Base-by-base conservation (phyloP, 2,797 vertebrate species). In the Protonibea diacanthus region DNA sequence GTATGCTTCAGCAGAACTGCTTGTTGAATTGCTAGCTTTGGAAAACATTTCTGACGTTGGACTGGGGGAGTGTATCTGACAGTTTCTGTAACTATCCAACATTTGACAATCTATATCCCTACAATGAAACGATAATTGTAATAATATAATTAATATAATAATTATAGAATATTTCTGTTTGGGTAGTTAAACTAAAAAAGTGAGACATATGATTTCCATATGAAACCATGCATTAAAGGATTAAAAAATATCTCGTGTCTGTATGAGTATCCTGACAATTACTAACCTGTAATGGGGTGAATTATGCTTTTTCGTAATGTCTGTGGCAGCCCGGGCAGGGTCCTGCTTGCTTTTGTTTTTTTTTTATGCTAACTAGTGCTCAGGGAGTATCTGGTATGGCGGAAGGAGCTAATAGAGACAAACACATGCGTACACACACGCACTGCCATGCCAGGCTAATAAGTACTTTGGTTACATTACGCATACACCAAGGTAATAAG, bases 401-500 rank as follows among this genome's bases (percentile, higher is more conserved):
- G 53, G 29, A 72, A 71, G 79, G 76, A 53, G 47, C 72, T 80
- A 75, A 86, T 62, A 72, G 25, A 52, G 44, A 83, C 55, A 55
- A 65, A 73, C 57, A 40, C 52, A 67, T 15, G 4, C 66, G 73
- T 44, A 47, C 7, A 49, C n/a, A 49, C n/a, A 61, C 13, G 56
- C 56, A 82, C 44, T 79, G 48, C 80, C 72, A 71, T 83, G 80
- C 61, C 66, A 66, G 27, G 58, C 63, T 87, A 87, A 90, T 86
- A 83, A 83, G 63, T 80, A 72, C 75, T 70, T 75, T 73, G 76
- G 79, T 90, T 85, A 76, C 76, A 83, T 86, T 89, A 92, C 71
- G 3, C 83, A 75, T 88, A 72, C 25, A 57, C 71, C 38, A 87
- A 82, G 81, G 66, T 90, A 90, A 92, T 91, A 87, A 84, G 78